Evolutionary conservation across 2,888 invertebrate genomes (phyloP).

Genomic region (Rhingia rostrata): DNA sequence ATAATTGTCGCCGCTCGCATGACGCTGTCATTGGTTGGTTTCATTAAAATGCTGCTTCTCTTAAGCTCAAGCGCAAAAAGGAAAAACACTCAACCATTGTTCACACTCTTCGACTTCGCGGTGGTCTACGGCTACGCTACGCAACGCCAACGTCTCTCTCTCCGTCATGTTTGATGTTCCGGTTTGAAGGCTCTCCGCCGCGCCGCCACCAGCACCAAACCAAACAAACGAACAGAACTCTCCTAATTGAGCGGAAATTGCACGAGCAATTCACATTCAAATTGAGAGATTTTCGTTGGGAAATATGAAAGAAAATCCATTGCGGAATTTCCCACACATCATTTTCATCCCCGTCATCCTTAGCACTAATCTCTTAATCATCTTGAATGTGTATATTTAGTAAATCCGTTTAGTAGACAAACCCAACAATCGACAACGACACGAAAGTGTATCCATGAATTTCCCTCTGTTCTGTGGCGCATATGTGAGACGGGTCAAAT

Average conservation of each 20-base stretch:
- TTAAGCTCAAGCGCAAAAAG: slow-evolving; percentile 39
- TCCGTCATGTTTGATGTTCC: slow-evolving; percentile 47
- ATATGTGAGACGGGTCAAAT: slow-evolving; percentile 33
- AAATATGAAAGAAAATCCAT: slow-evolving; percentile 20
- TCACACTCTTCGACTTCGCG: slow-evolving; percentile 62
- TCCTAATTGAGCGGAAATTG: slow-evolving; percentile 37
- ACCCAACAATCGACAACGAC: slow-evolving; percentile 5
- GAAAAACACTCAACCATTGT: slow-evolving; percentile 44
- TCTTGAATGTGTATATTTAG: slow-evolving; percentile 31
- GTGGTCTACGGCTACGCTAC: slow-evolving; percentile 5
- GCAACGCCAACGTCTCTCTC: background rate
- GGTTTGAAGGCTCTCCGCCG: slow-evolving; percentile 26
- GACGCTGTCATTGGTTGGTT: slow-evolving; percentile 39
- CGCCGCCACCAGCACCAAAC: no score
- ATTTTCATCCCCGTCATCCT: slow-evolving; percentile 20
- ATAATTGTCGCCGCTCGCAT: slow-evolving; percentile 21
- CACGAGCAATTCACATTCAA: slow-evolving; percentile 24
- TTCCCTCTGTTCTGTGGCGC: slow-evolving; percentile 16
- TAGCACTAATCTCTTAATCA: slow-evolving; percentile 48
- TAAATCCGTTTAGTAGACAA: slow-evolving; percentile 32
- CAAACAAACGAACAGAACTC: slow-evolving; percentile 1
- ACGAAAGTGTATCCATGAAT: background rate
- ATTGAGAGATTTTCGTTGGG: slow-evolving; percentile 25
- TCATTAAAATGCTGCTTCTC: slow-evolving; percentile 21
- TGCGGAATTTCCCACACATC: slow-evolving; percentile 58